Conservation (phyloP, 2,797 vertebrate species). For the Hyperoplus lanceolatus region DNA sequence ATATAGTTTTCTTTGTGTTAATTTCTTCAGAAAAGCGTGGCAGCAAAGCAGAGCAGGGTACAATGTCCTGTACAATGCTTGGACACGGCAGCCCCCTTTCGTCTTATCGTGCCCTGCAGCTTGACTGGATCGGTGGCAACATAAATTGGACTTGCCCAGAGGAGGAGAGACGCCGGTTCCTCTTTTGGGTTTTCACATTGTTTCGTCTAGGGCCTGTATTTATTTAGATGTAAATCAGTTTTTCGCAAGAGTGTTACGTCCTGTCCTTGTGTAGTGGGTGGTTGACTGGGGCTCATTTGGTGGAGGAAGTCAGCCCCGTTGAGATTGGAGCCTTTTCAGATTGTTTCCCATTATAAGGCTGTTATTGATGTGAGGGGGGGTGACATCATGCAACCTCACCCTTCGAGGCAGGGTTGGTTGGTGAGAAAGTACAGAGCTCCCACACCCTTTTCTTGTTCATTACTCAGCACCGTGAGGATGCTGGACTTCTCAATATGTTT, state of each 20-base stretch:
- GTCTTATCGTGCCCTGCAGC: slow-evolving; percentile 91
- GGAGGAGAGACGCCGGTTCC: slow-evolving; percentile 86
- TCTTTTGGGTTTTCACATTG: slow-evolving; percentile 91
- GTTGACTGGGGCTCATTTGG: slow-evolving; percentile 70
- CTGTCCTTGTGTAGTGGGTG: slow-evolving; percentile 89
- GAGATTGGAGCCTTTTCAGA: slow-evolving; percentile 87
- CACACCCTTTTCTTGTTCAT: slow-evolving; percentile 60
- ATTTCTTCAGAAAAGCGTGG: slow-evolving; percentile 29
- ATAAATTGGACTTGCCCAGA: slow-evolving; percentile 82
- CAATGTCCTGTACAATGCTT: slow-evolving; percentile 64
- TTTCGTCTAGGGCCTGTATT: slow-evolving; percentile 90
- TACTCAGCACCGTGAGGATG: slow-evolving; percentile 71
- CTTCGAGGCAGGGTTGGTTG: slow-evolving; percentile 67
- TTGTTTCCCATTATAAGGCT: slow-evolving; percentile 81
- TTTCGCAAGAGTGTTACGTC: slow-evolving; percentile 91
- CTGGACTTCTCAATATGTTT: slow-evolving; percentile 43
- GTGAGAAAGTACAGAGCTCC: slow-evolving; percentile 56
- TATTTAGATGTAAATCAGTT: slow-evolving; percentile 96
- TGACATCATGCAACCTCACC: slow-evolving; percentile 83
- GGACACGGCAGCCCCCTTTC: slow-evolving; percentile 71
- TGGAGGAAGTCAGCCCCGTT: slow-evolving; percentile 87
- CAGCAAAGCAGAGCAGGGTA: slow-evolving; percentile 46
- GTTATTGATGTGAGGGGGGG: slow-evolving; percentile 70
- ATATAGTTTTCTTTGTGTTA: slow-evolving; percentile 32
- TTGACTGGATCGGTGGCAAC: slow-evolving; percentile 85